Base-by-base conservation (phyloP, 2,797 vertebrate genomes). In the Pangasius djambal region DNA sequence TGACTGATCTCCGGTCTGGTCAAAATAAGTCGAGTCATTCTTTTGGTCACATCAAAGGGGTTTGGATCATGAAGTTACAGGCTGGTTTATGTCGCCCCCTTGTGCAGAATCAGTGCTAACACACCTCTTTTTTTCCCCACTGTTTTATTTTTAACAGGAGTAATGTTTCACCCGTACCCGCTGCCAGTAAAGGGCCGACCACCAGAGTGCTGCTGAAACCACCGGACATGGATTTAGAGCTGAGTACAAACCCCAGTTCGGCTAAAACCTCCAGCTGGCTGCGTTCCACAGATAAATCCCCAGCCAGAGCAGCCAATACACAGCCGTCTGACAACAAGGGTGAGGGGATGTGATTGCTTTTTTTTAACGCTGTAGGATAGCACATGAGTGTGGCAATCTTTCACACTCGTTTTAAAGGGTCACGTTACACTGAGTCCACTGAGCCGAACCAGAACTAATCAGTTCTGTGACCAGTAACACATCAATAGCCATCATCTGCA, bases 321-420 rank as follows among this genome's bases (percentile, higher is more conserved):
- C 81, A 79, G 37, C 34, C 85, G 1, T n/a, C 59, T 37, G 86
- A 67, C 75, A 86, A 72, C 87, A 91, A 92, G 78, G 93, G 93
- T 92, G 88, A 91, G 88, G 10, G 18, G 31, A 8, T 8, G 63
- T 1, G 9, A 8, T 3, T 1, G 69, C 20, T 15, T 28, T 50
- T 34, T 34, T 34, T 34, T 34, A 50, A 13, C 16, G 5, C 2
- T 83, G 16, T 22, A 31, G 50, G 10, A 5, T 48, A 48, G 40
- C 1, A 31, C 15, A 9, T 0, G 16, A 18, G 34, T 67, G 0
- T 37, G 31, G 6, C n/a, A 13, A 16, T 18, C 31, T 2, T 57
- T 55, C 50, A 52, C 75, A 22, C 44, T 50, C 25, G 0, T 12
- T 22, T 74, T 15, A 40, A 40, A 40, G 16, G 40, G 37, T 69